Evolutionary conservation across 2,888 invertebrate species (phyloP), one percentile per base, ranked within the genome.

Genomic region (Pelosia muscerda): DNA sequence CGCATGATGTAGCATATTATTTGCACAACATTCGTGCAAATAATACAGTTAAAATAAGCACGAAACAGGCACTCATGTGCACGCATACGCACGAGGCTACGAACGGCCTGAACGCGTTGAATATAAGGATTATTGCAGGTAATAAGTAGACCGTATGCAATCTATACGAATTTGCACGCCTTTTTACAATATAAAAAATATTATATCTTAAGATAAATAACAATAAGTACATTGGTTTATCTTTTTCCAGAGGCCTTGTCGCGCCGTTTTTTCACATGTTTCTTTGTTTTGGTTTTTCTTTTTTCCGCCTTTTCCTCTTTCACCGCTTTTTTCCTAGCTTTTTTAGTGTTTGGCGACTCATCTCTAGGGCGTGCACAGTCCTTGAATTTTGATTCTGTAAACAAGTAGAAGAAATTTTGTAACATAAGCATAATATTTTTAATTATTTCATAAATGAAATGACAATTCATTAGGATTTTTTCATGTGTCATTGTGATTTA

Each of bases 261-360:
- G 85, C 97, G 97, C 76, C 97, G 95, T 85, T 99, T 99, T 87
- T 99, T 99, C 0, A 99, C 91, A 89, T 99, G 98, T 89, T 99
- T 99, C 82, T 98, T 98, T 0, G 97, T 96, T 95, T 99, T 99
- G 0, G 95, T 95, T 95, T 98, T 98, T 62, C 99, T 95, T 84
- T 97, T 98, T 78, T 99, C 98, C 0, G 98, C 97, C 85, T 98
- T 96, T 64, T 97, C 97, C 64, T 98, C 97, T 91, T 98, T 99
- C 0, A 99, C 95, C 0, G 97, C 97, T 83, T 98, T 97, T 85
- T 99, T 99, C 38, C 99, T 96, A 8, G 96, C 96, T 84, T 97
- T 97, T 88, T 97, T 97, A 81, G 97, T 97, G 72, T 97, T 97
- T 0, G 96, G 95, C 0, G 97, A 97, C 90, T 99, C 99, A 81